Percentiles rank a stretch among this genome's conserved stretches.
Conservation (phyloP, 2,113 vertebrate species). For the Pungitius pungitius region DNA sequence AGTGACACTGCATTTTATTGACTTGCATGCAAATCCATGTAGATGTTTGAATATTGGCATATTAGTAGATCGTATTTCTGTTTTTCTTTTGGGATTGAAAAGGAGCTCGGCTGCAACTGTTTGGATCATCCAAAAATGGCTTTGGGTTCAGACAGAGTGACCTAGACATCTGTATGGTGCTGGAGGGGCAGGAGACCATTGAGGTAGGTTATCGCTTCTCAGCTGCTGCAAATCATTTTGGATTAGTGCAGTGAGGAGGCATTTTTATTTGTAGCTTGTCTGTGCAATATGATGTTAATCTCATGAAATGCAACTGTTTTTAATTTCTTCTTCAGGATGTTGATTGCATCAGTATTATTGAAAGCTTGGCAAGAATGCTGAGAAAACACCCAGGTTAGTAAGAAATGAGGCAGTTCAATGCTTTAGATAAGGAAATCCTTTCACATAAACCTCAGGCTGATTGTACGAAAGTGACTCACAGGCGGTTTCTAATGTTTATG, state of each 20-base stretch:
- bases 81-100: constrained; percentile 10
- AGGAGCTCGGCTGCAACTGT: constrained; percentile 90
- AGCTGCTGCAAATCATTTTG: background rate
- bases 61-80: background rate
- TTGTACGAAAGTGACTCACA: background rate
- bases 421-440: background rate
- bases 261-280: too few relatives aligned
- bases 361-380: constrained; percentile 88
- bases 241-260: background rate
- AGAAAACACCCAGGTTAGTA: constrained; percentile 88
- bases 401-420: background rate
- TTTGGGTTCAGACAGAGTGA: constrained; percentile 97
- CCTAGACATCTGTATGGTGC: constrained; percentile 94
- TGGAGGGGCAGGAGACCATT: constrained; percentile 87
- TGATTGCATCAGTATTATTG: constrained; percentile 90
- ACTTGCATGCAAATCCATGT: background rate
- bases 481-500: background rate
- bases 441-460: background rate
- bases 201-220: constrained; percentile 76
- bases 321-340: constrained; percentile 75
- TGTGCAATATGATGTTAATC: background rate
- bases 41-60: background rate
- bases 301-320: background rate
- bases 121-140: constrained; percentile 96
- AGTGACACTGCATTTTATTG: background rate